Conservation (phyloP, 2,113 vertebrate genomes). For the Amphilophus citrinellus region DNA sequence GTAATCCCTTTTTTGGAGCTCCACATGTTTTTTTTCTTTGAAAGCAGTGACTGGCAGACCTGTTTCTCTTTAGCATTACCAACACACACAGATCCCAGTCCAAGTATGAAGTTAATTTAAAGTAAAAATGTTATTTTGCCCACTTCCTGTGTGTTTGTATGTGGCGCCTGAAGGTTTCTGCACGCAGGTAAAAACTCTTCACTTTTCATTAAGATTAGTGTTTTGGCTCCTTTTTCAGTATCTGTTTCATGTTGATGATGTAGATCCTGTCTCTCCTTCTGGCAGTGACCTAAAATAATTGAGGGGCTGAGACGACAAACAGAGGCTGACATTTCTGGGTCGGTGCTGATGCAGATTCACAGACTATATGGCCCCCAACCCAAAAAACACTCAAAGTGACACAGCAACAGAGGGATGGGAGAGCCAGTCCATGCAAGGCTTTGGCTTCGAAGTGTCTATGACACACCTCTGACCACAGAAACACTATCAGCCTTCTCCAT, state of each 20-base stretch:
- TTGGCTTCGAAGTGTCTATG: not conserved
- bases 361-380: slow-evolving; percentile 20
- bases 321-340: slow-evolving; percentile 71
- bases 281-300: slow-evolving; percentile 60
- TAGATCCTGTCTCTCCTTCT: slow-evolving; percentile 27
- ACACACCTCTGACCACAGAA: not conserved
- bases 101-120: not conserved
- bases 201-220: not conserved
- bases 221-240: slow-evolving; percentile 8
- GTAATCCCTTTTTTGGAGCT: not conserved
- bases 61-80: not conserved
- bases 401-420: slow-evolving; percentile 25
- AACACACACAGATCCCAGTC: not conserved
- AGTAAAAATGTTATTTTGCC: slow-evolving; percentile 5
- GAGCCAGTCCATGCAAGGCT: slow-evolving; percentile 23
- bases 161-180: not conserved
- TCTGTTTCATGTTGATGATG: slow-evolving; percentile 17
- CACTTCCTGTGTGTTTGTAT: not conserved
- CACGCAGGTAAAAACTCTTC: not conserved
- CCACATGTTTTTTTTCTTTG: not conserved
- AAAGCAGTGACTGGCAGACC: not conserved
- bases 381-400: slow-evolving; percentile 29
- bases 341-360: slow-evolving; percentile 37
- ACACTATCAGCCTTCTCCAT: not conserved
- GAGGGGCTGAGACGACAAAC: slow-evolving; percentile 58